Percentiles rank a stretch among this genome's conserved stretches.
phyloP scores from a whole-genome alignment of 2,113 vertebrate species.

The Scopus umbretta region DNA sequence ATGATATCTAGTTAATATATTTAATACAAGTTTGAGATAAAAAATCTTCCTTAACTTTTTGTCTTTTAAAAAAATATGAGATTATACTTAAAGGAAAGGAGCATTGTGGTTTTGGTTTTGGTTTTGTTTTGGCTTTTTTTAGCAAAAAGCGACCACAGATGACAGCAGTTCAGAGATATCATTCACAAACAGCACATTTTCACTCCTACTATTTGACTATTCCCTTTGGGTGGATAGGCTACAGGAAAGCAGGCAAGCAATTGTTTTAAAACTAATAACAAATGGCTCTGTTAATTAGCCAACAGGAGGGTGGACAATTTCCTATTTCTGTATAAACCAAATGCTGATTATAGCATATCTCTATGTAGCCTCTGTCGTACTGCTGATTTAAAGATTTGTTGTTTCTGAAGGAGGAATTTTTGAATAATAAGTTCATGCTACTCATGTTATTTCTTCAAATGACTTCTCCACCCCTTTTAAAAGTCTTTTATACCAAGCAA shows the following conservation, averaged over 20 bases:
- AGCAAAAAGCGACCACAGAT: neutral
- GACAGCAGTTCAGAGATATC: neutral
- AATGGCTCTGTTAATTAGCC: neutral
- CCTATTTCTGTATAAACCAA: neutral
- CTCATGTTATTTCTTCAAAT: neutral
- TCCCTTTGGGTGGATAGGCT: neutral
- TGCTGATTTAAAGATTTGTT: neutral
- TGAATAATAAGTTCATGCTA: neutral
- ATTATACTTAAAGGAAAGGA: neutral
- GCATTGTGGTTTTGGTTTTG: neutral
- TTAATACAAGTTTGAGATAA: neutral
- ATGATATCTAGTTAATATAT: no score
- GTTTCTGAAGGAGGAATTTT: neutral
- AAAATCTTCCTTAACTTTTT: neutral
- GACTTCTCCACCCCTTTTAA: neutral
- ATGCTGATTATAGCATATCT: neutral
- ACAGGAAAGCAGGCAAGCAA: neutral
- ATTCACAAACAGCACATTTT: constrained; percentile 18
- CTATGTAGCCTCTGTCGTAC: neutral
- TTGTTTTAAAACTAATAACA: neutral
- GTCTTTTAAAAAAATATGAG: neutral
- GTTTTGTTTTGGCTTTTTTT: neutral
- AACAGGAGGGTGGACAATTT: neutral
- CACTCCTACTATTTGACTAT: constrained; percentile 13
- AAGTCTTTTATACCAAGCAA: neutral